These are phyloP conservation scores for Distichodus sexfasciatus DNA, from an alignment of 2,797 vertebrate genomes.

Conservation along the genomic window DNA sequence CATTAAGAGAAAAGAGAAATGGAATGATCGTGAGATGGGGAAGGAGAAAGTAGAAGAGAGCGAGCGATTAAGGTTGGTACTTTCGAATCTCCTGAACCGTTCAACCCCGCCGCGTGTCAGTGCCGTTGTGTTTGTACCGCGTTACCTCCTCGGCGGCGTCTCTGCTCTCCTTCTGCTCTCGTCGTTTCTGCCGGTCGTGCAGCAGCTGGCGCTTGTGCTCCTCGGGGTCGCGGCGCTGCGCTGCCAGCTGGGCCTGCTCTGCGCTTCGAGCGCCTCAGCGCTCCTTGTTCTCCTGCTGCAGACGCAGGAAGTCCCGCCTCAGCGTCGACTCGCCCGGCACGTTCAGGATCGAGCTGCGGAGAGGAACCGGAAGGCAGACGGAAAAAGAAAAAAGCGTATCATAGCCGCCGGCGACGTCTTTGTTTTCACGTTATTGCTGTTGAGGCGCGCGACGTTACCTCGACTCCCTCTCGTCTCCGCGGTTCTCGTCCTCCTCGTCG, in stretches of 20 bases:
- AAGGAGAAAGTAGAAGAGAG: no score
- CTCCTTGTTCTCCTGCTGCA: conserved; percentile 93
- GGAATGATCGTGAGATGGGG: no score
- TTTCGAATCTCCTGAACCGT: no score
- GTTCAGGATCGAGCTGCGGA: conserved; percentile 89
- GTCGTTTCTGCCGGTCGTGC: conserved; percentile 89
- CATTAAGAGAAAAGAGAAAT: no score
- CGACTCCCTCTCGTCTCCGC: conserved; percentile 87
- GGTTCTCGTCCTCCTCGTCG: conserved; percentile 90
- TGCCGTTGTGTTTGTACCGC: neutral
- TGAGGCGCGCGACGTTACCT: conserved; percentile 69
- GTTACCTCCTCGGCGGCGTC: conserved; percentile 84
- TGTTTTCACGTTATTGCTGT: neutral
- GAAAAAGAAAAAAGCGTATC: no score
- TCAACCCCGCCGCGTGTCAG: no score
- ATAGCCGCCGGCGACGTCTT: neutral
- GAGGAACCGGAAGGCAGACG: no score
- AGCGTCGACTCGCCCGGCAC: conserved; percentile 90
- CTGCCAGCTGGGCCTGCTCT: conserved; percentile 83
- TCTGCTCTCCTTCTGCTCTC: conserved; percentile 92
- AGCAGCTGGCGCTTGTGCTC: conserved; percentile 88
- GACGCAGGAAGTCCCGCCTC: conserved; percentile 86
- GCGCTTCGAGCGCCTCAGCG: conserved; percentile 85
- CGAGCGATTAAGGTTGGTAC: no score
- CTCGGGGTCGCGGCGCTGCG: conserved; percentile 86